Evolutionary conservation across 2,797 vertebrate species (phyloP).

Genomic region (Hoplostethus atlanticus): DNA sequence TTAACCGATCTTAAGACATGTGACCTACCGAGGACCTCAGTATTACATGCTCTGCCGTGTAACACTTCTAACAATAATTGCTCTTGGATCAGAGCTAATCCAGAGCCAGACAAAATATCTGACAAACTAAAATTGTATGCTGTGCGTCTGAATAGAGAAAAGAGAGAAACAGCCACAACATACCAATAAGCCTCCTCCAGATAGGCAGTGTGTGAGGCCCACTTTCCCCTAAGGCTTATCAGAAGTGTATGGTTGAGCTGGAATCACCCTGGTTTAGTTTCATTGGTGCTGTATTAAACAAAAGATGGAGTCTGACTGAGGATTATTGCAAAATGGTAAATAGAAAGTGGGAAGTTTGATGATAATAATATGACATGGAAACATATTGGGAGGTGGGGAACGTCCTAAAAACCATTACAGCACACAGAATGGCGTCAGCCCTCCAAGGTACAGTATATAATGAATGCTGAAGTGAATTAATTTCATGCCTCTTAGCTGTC

Average conservation of each 20-base stretch:
- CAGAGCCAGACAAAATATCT: conserved; percentile 75
- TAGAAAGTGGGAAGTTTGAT: conserved; percentile 9
- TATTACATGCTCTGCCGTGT: conserved; percentile 64
- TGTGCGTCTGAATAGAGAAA: conserved; percentile 50
- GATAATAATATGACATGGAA: conserved; percentile 9
- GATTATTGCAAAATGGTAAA: conserved; percentile 16
- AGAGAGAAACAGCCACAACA: conserved; percentile 54
- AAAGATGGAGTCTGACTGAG: conserved; percentile 19
- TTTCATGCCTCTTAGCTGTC: not conserved
- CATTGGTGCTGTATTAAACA: conserved; percentile 12
- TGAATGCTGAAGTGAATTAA: conserved; percentile 8
- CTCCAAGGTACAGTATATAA: conserved; percentile 2
- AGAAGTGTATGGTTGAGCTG: conserved; percentile 34
- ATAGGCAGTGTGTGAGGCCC: conserved; percentile 55
- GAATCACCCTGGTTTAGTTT: conserved; percentile 35
- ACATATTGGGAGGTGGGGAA: not conserved
- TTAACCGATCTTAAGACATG: conserved; percentile 25
- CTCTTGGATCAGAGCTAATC: conserved; percentile 79
- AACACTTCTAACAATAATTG: conserved; percentile 78
- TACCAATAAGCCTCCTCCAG: conserved; percentile 71
- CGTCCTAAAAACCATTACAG: conserved; percentile 7
- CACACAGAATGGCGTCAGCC: not conserved
- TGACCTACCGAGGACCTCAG: conserved; percentile 57
- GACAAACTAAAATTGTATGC: conserved; percentile 64
- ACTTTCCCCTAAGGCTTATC: conserved; percentile 55